Evolutionary conservation across 2,113 vertebrate species (phyloP).

Genomic region (Delphinus delphis): DNA sequence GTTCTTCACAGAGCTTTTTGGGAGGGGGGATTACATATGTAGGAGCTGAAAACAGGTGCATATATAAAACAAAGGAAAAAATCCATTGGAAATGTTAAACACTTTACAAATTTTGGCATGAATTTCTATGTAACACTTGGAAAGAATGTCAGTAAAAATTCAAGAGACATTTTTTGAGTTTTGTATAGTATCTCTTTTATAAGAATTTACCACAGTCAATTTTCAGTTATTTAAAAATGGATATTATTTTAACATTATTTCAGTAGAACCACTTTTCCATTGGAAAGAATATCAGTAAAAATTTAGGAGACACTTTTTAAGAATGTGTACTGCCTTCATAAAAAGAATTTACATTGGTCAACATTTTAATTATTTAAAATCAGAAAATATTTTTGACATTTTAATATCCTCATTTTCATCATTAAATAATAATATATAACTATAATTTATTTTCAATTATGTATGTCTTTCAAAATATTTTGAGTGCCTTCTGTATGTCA

Average conservation of each 20-base stretch:
- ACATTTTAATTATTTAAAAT: neutral
- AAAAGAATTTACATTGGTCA: neutral
- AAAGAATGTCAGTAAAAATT: slow-evolving; percentile 31
- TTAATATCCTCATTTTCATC: neutral
- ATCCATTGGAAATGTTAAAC: slow-evolving; percentile 28
- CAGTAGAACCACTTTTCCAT: neutral
- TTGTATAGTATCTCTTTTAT: neutral
- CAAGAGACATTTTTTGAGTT: neutral
- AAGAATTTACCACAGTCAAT: neutral
- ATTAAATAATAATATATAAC: neutral
- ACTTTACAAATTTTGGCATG: neutral
- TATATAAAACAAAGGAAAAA: slow-evolving; percentile 47
- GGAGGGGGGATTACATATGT: neutral
- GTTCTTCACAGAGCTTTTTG: slow-evolving; percentile 32
- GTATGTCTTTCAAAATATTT: neutral
- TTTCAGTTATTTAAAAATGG: neutral
- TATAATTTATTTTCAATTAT: neutral
- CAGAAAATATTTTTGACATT: neutral
- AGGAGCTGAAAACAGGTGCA: slow-evolving; percentile 33
- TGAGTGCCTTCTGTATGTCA: neutral
- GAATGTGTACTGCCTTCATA: neutral
- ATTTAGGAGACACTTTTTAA: neutral
- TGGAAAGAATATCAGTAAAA: neutral
- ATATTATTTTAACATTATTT: slow-evolving; percentile 7
- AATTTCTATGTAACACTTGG: neutral